phyloP scores from a whole-genome alignment of 2,888 invertebrate species.

The Acrocera orbiculus region DNA sequence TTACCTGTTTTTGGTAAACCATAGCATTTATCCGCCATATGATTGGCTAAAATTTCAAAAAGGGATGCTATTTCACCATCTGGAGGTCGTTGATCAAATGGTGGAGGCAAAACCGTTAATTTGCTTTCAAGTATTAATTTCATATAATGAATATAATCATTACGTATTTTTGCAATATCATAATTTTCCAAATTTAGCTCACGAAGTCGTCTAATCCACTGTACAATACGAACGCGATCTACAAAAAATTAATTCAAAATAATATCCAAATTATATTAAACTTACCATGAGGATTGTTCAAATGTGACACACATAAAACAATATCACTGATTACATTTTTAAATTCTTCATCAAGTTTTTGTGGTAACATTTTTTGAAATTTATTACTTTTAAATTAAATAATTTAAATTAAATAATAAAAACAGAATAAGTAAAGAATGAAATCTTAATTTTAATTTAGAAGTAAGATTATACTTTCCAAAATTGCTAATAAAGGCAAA shows the following conservation, averaged over 20 bases:
- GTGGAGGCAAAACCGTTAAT: slow-evolving; percentile 28
- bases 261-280: too few relatives aligned
- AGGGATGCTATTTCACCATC: slow-evolving; percentile 26
- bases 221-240: slow-evolving; percentile 36
- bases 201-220: slow-evolving; percentile 35
- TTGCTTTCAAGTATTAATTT: slow-evolving; percentile 34
- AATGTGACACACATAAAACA: too few relatives aligned
- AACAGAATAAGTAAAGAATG: too few relatives aligned
- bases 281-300: too few relatives aligned
- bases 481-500: too few relatives aligned
- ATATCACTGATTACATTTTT: too few relatives aligned
- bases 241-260: neutral
- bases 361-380: too few relatives aligned
- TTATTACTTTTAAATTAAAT: too few relatives aligned
- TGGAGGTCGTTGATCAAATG: slow-evolving; percentile 33
- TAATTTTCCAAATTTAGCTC: slow-evolving; percentile 31
- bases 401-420: too few relatives aligned
- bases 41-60: slow-evolving; percentile 33
- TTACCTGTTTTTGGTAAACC: slow-evolving; percentile 32
- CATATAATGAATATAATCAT: slow-evolving; percentile 36
- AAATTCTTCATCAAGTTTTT: too few relatives aligned
- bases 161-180: slow-evolving; percentile 31
- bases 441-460: too few relatives aligned
- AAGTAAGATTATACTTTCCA: too few relatives aligned
- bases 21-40: slow-evolving; percentile 22